A percentile compares a stretch with the other conserved stretches of the same genome.
phyloP scores from a whole-genome alignment of 2,888 invertebrate species.

The Cylloceria caligata region DNA sequence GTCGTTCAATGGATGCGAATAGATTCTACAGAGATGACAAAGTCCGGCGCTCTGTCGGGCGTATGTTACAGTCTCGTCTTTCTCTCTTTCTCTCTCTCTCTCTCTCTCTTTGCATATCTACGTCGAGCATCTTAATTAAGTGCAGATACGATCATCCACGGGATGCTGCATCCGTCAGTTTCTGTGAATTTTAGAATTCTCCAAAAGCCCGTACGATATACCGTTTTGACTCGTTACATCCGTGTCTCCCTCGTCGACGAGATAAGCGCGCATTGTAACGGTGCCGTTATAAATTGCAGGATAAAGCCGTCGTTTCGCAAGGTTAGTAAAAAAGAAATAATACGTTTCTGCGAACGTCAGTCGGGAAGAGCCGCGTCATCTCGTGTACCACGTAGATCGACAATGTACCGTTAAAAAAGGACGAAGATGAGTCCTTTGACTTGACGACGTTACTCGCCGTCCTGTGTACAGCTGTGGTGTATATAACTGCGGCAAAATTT shows the following conservation, averaged over 20 bases:
- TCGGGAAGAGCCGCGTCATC: constrained; percentile 2
- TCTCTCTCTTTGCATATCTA: constrained; percentile 19
- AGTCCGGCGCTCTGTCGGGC: not conserved
- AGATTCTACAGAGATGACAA: constrained; percentile 22
- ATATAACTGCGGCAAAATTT: constrained; percentile 31
- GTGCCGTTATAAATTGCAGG: constrained; percentile 3
- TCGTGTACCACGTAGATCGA: not conserved
- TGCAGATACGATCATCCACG: constrained; percentile 38
- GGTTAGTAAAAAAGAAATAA: constrained; percentile 1
- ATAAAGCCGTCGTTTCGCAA: constrained; percentile 33
- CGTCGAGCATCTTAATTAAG: constrained; percentile 47
- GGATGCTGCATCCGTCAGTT: constrained; percentile 19
- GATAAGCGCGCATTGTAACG: not conserved
- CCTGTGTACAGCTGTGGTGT: constrained; percentile 16
- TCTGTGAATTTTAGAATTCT: constrained; percentile 3
- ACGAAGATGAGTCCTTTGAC: constrained; percentile 29
- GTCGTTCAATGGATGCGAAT: constrained; percentile 30
- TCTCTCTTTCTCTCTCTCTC: too few species aligned
- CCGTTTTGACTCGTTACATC: not conserved
- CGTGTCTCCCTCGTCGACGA: not conserved
- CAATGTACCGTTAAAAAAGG: not conserved
- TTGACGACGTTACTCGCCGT: constrained; percentile 21
- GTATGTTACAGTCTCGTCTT: too few species aligned
- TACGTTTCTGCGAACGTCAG: not conserved
- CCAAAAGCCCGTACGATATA: not conserved